These are phyloP conservation scores for Nesoenas mayeri DNA, from an alignment of 2,113 vertebrate species.

Conservation along the genomic window DNA sequence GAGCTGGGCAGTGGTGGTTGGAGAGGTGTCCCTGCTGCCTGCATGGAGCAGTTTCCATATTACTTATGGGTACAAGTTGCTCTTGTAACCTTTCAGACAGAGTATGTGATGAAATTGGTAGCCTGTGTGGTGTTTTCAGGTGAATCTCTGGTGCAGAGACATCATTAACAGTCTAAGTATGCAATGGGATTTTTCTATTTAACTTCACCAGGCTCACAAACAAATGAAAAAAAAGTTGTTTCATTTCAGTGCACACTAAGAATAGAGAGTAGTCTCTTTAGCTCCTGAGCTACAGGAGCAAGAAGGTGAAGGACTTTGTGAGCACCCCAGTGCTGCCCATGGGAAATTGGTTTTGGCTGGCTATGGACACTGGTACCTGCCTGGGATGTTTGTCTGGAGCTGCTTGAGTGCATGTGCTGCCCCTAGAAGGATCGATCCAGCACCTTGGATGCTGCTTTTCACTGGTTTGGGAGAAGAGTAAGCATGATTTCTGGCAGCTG, in stretches of 20 bases:
- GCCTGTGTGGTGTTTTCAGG: not conserved
- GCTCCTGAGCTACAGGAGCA: not conserved
- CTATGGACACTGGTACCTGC: rapidly evolving
- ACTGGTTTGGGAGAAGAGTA: not conserved
- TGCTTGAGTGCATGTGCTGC: too few relatives aligned
- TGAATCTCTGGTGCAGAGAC: not conserved
- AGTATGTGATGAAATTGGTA: not conserved
- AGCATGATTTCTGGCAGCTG: not conserved
- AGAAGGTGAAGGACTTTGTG: not conserved
- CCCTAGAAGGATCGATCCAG: not conserved
- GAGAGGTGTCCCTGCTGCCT: rapidly evolving
- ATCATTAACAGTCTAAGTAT: rapidly evolving
- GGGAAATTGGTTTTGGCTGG: rapidly evolving
- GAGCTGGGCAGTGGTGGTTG: not conserved
- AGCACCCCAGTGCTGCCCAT: rapidly evolving
- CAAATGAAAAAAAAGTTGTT: not conserved
- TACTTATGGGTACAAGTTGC: not conserved
- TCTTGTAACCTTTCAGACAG: not conserved
- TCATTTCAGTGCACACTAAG: not conserved
- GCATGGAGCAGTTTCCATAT: rapidly evolving
- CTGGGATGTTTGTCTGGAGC: not conserved
- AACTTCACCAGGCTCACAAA: not conserved
- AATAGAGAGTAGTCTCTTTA: not conserved
- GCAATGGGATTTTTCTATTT: not conserved
- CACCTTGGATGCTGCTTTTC: not conserved